Percentiles rank a stretch among this genome's conserved stretches.
These are phyloP conservation scores for Chromobotia macracanthus DNA, from an alignment of 2,797 vertebrate species.

Conservation along the genomic window DNA sequence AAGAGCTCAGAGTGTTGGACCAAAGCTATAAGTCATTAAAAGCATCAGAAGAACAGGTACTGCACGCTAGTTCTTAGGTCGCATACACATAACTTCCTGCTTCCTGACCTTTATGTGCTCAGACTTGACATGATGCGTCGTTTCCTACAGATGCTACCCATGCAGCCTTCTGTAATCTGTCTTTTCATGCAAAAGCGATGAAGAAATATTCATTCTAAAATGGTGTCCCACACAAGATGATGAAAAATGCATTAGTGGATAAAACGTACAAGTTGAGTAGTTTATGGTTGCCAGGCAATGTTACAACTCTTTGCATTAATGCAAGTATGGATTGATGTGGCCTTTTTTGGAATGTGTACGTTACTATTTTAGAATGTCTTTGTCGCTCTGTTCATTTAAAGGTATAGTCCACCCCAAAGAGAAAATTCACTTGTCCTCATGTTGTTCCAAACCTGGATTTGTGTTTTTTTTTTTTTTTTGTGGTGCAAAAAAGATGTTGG, in stretches of 20 bases:
- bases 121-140: background rate
- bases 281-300: background rate
- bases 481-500: background rate
- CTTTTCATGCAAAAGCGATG: slow-evolving; percentile 7
- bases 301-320: background rate
- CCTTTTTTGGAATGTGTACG: background rate
- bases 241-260: background rate
- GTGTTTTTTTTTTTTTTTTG: too few relatives aligned
- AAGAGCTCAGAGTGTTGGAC: slow-evolving; percentile 93
- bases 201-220: background rate
- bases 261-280: background rate
- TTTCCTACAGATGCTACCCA: background rate
- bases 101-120: background rate
- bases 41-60: slow-evolving; percentile 91
- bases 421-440: background rate
- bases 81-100: slow-evolving; percentile 16
- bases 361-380: background rate
- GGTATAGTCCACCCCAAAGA: background rate
- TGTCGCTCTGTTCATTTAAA: background rate
- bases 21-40: slow-evolving; percentile 94
- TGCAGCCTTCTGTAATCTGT: slow-evolving; percentile 49
- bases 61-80: slow-evolving; percentile 61
- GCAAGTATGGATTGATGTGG: background rate
- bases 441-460: background rate
- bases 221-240: background rate